Percentiles rank a stretch among this genome's conserved stretches.
Evolutionary conservation across 2,888 invertebrate genomes (phyloP).

Genomic region (Desoria tigrina): DNA sequence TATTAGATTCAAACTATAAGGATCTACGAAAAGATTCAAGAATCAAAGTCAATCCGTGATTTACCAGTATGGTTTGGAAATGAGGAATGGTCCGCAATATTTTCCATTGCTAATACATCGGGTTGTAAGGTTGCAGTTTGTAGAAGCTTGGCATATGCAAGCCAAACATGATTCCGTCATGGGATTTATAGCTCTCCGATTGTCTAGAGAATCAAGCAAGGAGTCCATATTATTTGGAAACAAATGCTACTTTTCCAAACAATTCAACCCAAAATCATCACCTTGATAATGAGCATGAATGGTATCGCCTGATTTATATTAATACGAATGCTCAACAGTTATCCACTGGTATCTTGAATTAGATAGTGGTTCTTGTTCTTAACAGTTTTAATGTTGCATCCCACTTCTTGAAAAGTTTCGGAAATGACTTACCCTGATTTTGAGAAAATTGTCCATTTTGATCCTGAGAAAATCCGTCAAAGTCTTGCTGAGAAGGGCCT

Average conservation of each 20-base stretch:
- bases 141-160: conserved; percentile 51
- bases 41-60: background rate
- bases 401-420: no score
- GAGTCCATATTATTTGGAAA: no score
- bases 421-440: conserved; percentile 21
- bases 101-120: conserved; percentile 47
- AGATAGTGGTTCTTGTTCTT: no score
- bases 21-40: no score
- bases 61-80: conserved; percentile 75
- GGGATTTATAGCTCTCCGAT: conserved; percentile 36
- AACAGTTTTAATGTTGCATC: no score
- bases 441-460: conserved; percentile 25
- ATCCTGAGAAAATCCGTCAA: conserved; percentile 7
- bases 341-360: no score
- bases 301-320: no score
- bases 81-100: conserved; percentile 51
- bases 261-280: no score
- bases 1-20: no score
- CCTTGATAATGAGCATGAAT: no score
- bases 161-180: conserved; percentile 51
- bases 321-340: no score
- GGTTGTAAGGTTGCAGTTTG: conserved; percentile 50
- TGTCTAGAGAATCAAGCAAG: conserved; percentile 24
- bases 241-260: background rate
- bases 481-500: background rate